phyloP scores from a whole-genome alignment of 1,140 invertebrate genomes.

The Mylabris phalerata region DNA sequence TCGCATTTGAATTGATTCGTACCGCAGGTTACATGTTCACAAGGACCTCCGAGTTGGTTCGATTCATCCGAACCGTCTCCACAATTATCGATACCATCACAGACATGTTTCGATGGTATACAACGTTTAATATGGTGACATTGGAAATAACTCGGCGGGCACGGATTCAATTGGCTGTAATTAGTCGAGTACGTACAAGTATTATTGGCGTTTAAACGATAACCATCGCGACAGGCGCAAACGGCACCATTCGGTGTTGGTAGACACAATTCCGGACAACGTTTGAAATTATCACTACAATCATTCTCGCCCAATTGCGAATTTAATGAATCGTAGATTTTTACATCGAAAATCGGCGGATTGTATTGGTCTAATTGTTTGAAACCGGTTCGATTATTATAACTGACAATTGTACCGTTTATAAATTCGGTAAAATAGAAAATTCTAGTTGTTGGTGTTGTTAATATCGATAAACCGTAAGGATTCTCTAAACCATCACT shows the following conservation, averaged over 20 bases:
- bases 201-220: constrained; percentile 27
- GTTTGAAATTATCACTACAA: constrained; percentile 41
- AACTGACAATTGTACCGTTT: constrained; percentile 50
- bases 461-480: constrained; percentile 57
- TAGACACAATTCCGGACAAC: constrained; percentile 53
- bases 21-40: constrained; percentile 27
- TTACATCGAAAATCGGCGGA: constrained; percentile 56
- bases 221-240: constrained; percentile 54
- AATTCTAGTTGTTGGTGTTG: constrained; percentile 38
- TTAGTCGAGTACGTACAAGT: constrained; percentile 23
- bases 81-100: constrained; percentile 80
- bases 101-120: constrained; percentile 51
- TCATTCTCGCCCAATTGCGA: constrained; percentile 41
- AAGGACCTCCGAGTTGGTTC: constrained; percentile 48
- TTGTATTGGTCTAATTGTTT: constrained; percentile 46
- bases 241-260: constrained; percentile 41
- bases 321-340: constrained; percentile 48
- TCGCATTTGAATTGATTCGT: constrained; percentile 45
- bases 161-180: constrained; percentile 17
- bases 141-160: constrained; percentile 41
- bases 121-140: constrained; percentile 43
- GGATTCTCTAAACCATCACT: constrained; percentile 58
- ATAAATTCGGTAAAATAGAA: constrained; percentile 69
- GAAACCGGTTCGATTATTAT: constrained; percentile 40
- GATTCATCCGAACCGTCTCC: constrained; percentile 77